phyloP scores from a whole-genome alignment of 1,140 invertebrate genomes.

The Caligus rogercresseyi region DNA sequence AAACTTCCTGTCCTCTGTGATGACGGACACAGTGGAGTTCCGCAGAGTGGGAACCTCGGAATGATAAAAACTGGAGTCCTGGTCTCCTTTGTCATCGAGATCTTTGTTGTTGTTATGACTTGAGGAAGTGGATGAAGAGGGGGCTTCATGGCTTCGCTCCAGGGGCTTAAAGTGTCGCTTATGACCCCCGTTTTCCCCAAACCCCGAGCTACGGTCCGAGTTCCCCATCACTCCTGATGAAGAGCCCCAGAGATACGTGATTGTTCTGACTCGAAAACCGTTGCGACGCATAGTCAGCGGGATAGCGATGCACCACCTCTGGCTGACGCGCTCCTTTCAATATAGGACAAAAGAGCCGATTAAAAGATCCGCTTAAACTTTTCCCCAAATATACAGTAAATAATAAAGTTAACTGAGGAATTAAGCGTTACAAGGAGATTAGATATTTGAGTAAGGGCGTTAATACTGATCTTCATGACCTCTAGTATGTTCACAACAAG shows the following conservation, averaged over 20 bases:
- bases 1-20: not conserved
- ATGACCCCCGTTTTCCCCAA: not conserved
- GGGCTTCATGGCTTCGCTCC: not conserved
- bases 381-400: constrained; percentile 90
- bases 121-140: not conserved
- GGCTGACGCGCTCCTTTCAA: not conserved
- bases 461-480: constrained; percentile 20
- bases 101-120: not conserved
- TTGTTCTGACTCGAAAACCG: not conserved
- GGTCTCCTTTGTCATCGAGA: not conserved
- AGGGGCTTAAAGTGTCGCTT: too few species aligned
- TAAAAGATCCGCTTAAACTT: constrained; percentile 82
- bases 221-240: not conserved
- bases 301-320: constrained; percentile 6
- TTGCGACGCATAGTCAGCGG: not conserved
- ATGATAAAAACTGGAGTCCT: not conserved
- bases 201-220: not conserved
- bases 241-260: not conserved
- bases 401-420: constrained; percentile 88
- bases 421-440: constrained; percentile 91
- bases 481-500: constrained; percentile 35
- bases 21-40: not conserved
- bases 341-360: constrained; percentile 51
- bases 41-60: not conserved
- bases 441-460: constrained; percentile 29